These are phyloP conservation scores for Solen grandis DNA, from an alignment of 1,140 invertebrate genomes.

Conservation along the genomic window DNA sequence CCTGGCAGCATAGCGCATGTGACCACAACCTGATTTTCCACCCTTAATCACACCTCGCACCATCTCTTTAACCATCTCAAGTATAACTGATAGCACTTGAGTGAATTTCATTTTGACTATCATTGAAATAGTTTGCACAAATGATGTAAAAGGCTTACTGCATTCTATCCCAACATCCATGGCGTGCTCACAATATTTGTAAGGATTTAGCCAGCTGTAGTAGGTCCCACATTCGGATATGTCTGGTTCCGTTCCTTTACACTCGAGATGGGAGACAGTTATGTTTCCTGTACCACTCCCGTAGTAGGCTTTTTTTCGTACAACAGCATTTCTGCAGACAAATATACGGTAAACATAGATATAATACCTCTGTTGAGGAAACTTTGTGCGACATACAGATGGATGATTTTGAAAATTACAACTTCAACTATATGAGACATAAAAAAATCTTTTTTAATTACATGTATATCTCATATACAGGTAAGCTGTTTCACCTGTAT, in stretches of 20 bases:
- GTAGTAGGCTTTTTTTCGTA: not conserved
- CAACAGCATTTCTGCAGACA: not conserved
- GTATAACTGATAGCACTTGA: too few relatives aligned
- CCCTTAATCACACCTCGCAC: too few relatives aligned
- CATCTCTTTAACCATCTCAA: too few relatives aligned
- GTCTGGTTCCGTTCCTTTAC: slow-evolving; percentile 11
- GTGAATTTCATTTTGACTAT: too few relatives aligned
- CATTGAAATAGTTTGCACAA: too few relatives aligned
- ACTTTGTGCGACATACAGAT: not conserved
- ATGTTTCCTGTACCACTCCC: not conserved
- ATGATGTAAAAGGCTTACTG: too few relatives aligned
- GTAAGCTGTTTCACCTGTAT: too few relatives aligned
- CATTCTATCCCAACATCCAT: slow-evolving; percentile 16
- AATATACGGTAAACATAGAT: not conserved
- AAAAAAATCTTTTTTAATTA: not conserved
- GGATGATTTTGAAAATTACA: not conserved
- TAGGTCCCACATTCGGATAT: slow-evolving; percentile 26
- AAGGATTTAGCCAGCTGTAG: not conserved
- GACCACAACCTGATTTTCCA: too few relatives aligned
- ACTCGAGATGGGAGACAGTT: slow-evolving; percentile 4
- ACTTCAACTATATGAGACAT: not conserved
- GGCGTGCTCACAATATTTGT: not conserved
- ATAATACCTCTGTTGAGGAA: not conserved
- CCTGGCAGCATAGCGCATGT: too few relatives aligned
- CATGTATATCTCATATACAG: not conserved